phyloP scores from a whole-genome alignment of 2,113 vertebrate genomes.

The Megaceryle torquata region DNA sequence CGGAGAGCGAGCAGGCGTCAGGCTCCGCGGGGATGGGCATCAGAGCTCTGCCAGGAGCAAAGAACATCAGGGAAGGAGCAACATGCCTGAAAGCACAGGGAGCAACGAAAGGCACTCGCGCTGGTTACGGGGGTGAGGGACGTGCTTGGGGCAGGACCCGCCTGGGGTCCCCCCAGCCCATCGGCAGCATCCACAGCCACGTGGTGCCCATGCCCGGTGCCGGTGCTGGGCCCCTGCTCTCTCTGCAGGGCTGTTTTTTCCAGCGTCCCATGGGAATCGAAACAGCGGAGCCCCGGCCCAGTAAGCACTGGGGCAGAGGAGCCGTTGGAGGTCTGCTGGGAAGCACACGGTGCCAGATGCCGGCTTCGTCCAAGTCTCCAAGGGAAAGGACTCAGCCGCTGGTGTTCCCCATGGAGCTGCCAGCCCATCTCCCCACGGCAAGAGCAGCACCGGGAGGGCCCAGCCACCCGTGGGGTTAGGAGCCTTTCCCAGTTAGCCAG shows the following conservation, averaged over 20 bases:
- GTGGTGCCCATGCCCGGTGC: accelerated
- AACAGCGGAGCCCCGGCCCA: background rate
- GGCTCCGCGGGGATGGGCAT: accelerated
- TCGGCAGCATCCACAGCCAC: accelerated
- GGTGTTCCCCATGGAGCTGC: background rate
- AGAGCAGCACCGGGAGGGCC: background rate
- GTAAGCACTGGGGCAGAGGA: background rate
- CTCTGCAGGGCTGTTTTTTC: background rate
- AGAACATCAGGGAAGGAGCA: background rate
- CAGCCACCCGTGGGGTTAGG: background rate
- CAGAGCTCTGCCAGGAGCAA: accelerated
- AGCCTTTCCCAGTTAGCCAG: slow-evolving; percentile 75
- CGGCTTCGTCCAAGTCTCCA: background rate
- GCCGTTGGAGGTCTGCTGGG: background rate
- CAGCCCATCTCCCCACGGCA: accelerated
- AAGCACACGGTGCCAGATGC: background rate
- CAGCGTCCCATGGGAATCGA: background rate
- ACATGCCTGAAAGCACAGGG: background rate
- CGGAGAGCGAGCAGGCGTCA: accelerated
- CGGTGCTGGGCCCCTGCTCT: background rate
- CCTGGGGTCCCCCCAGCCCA: background rate
- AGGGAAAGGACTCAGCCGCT: background rate
- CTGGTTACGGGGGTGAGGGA: background rate
- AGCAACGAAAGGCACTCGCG: background rate
- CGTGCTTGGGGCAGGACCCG: accelerated